Base-by-base conservation (phyloP, 2,797 vertebrate genomes). In the Eptatretus atami region DNA sequence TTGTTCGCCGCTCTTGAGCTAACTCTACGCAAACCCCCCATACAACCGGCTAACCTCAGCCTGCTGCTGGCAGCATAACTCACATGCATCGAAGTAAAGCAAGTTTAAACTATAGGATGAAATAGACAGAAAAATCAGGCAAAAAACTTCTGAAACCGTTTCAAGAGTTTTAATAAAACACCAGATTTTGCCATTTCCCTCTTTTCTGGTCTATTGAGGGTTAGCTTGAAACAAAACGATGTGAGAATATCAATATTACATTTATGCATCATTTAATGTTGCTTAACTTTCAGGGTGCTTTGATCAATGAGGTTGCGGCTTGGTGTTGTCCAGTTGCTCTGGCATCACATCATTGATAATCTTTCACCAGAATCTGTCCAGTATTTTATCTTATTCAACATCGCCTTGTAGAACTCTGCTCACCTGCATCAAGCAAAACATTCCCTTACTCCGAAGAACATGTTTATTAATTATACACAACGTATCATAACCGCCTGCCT, bases 11-110 rank as follows among this genome's bases (percentile, higher is more conserved):
- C 63, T 93, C 84, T 69, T 93, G 85, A 52, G 81, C 81, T 75
- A 95, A 78, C 69, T 92, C 88, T 78, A 90, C n/a, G 94, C 76
- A n/a, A 95, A 82, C 1, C 83, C 84, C 72, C 88, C 86, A 54
- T 95, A 95, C 25, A 93, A 76, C 10, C 86, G 83, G 77, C 93
- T 86, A 67, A 94, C 83, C 77, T 86, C 86, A 1, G 85, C 87
- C 76, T 95, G 87, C 1, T 82, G 79, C 71, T 82, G 80, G 74
- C 84, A 94, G 75, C 94, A 84, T 74, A 81, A 81, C 66, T 94
- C 88, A 2, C 87, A n/a, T 94, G 77, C 13, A 2, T n/a, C 1
- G 19, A 60, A 60, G 55, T 14, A 60, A 19, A 60, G 55, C 14
- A 60, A 60, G 3, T 2, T 60, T 1, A 15, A 19, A 13, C 3